phyloP scores from a whole-genome alignment of 2,113 vertebrate genomes.

The Oxygymnocypris stewartii region DNA sequence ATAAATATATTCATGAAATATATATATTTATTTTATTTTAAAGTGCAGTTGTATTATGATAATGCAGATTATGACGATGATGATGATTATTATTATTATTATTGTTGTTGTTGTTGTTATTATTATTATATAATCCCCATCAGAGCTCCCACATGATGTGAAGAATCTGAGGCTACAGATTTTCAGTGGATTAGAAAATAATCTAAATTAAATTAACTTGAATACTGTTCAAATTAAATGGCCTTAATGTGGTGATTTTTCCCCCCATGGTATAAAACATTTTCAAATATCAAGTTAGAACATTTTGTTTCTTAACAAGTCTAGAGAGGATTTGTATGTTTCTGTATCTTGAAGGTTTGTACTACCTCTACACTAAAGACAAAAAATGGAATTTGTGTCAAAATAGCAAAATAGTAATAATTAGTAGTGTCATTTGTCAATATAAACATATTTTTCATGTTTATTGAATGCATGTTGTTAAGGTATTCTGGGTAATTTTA shows the following conservation, averaged over 20 bases:
- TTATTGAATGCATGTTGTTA: not conserved
- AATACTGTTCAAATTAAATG: not conserved
- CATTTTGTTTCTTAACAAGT: not conserved
- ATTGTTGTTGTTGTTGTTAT: not conserved
- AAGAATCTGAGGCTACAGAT: not conserved
- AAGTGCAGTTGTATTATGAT: not conserved
- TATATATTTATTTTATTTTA: not conserved
- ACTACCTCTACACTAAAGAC: not conserved
- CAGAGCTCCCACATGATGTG: not conserved
- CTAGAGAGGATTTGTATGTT: not conserved
- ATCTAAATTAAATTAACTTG: not conserved
- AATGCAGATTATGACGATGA: not conserved
- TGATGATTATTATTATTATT: not conserved
- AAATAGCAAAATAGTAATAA: not conserved
- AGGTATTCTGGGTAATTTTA: not conserved
- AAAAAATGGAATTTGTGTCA: too few relatives aligned
- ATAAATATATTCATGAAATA: not conserved
- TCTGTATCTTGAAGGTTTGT: not conserved
- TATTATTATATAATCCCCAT: not conserved
- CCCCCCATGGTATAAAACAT: not conserved
- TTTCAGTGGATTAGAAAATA: not conserved
- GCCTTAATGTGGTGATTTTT: not conserved
- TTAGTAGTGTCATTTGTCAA: not conserved
- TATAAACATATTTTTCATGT: not conserved
- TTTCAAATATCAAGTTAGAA: not conserved